Evolutionary conservation across 2,797 vertebrate species (phyloP), one percentile per base, ranked within the genome.

Genomic region (Tamandua tetradactyla): DNA sequence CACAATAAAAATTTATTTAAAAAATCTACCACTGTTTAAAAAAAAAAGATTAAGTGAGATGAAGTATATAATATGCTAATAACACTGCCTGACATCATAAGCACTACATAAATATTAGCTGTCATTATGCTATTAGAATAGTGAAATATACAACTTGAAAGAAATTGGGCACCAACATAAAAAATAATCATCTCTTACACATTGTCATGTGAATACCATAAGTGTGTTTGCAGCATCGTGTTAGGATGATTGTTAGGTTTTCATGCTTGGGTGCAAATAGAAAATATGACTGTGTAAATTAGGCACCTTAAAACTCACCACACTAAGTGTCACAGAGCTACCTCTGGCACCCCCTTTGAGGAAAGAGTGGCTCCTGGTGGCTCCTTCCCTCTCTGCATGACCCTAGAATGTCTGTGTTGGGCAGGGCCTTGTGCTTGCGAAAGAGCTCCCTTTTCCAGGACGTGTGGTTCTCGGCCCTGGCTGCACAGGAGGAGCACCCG

Each of bases 181-280:
- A 85, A 72, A 37, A 27, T 9, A 27, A 74, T 7, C 11, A 7
- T 69, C 74, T 47, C 52, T 55, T 32, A 11, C 0, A 0, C 42
- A 64, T 75, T 47, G 44, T 2, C 15, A 0, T n/a, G 40, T 32
- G 23, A 55, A 76, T 68, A 25, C 4, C 4, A 17, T n/a, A 0
- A 5, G 7, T 3, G 15, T 22, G 44, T 11, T 71, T 13, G 2
- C n/a, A 12, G 35, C 71, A 6, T 0, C 0, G 0, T 27, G 17
- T 69, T 37, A 37, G 1, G 0, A 9, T 22, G 49, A 27, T n/a
- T 0, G 1, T 30, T 3, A 0, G 35, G 14, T 35, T 57, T 44
- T 40, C n/a, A 0, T 25, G 68, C 62, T 47, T 0, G 10, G 64
- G 35, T 5, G 6, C 40, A 8, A 64, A 32, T n/a, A n/a, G n/a